Evolutionary conservation across 2,888 invertebrate species (phyloP), one percentile per base, ranked within the genome.

Genomic region (Epiblema foenella): DNA sequence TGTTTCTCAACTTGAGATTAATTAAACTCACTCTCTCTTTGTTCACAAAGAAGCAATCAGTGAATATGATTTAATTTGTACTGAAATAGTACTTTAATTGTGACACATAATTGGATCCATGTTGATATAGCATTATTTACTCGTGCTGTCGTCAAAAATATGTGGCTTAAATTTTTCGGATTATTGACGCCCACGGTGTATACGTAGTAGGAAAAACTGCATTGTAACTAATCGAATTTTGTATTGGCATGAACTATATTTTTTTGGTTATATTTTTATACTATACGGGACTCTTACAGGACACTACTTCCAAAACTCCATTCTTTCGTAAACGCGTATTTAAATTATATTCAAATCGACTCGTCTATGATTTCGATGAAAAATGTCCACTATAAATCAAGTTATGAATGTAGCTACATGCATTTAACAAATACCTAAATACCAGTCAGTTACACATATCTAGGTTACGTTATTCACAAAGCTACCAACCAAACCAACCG

Each of bases 341-440:
- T 46, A n/a, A 46, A 46, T n/a, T 42, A 42, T 15, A 42, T 42
- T 24, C 4, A 46, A n/a, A 46, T 46, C 46, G 2, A 46, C n/a
- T 46, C 46, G 1, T 46, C 46, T n/a, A n/a, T n/a, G n/a, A 39
- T 12, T 15, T n/a, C 8, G n/a, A n/a, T 46, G n/a, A 46, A 5
- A 46, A 46, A n/a, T n/a, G 15, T n/a, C 46, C 15, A n/a, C n/a
- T 46, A n/a, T 46, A 46, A 46, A 46, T 46, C 46, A 46, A 46
- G 46, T 46, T 4, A 46, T 46, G 46, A 46, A 46, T n/a, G 42
- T 42, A 42, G 15, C 42, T 10, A 37, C 9, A 12, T 46, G 46
- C 46, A n/a, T 46, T 46, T 46, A n/a, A 46, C 46, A n/a, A 46
- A 46, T 46, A 46, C 42, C n/a, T 46, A n/a, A 7, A n/a, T 46